These are phyloP conservation scores for Anableps anableps DNA, from an alignment of 2,797 vertebrate genomes.

Conservation along the genomic window DNA sequence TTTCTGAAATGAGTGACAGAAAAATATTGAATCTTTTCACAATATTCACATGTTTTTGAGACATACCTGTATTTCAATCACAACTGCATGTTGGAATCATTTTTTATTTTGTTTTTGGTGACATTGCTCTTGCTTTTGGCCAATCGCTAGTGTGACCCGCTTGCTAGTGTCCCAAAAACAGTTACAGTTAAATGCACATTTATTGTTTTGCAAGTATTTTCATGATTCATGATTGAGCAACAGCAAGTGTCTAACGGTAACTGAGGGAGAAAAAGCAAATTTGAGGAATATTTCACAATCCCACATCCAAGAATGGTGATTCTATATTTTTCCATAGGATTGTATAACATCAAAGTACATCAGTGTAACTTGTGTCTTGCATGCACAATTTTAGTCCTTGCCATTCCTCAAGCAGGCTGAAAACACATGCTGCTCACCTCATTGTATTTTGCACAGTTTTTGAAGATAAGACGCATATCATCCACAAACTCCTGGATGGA, in stretches of 20 bases:
- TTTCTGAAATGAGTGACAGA: background rate
- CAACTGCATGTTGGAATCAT: background rate
- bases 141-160: background rate
- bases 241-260: background rate
- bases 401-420: slow-evolving; percentile 55
- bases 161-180: too few species aligned
- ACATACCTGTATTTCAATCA: background rate
- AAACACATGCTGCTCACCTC: slow-evolving; percentile 92
- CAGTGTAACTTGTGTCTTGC: slow-evolving; percentile 48
- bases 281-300: background rate
- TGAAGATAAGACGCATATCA: slow-evolving; percentile 95
- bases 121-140: background rate
- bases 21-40: background rate
- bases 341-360: slow-evolving; percentile 22
- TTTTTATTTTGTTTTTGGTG: background rate
- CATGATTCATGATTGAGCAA: background rate
- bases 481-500: slow-evolving; percentile 92
- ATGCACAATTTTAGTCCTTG: slow-evolving; percentile 48
- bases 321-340: background rate
- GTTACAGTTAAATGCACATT: too few species aligned
- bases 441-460: slow-evolving; percentile 99
- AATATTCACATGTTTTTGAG: background rate
- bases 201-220: too few species aligned
- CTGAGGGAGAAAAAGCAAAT: background rate
- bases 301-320: background rate